A percentile compares a stretch with the other conserved stretches of the same genome.
Conservation (phyloP, 2,113 vertebrate species). For the Trichechus manatus region DNA sequence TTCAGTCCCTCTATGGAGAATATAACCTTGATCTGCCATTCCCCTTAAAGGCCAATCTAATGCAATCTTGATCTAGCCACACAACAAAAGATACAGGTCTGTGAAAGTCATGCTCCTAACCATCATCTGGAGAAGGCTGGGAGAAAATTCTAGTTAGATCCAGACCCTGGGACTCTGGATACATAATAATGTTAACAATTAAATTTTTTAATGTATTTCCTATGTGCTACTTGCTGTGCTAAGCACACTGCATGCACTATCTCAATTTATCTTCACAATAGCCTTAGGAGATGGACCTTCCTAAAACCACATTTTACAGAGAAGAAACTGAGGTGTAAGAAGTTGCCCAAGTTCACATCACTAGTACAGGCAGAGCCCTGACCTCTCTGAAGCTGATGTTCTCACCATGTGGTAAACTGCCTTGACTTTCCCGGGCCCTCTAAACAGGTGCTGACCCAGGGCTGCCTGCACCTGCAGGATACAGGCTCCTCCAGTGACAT, state of each 20-base stretch:
- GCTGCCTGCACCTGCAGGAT: neutral
- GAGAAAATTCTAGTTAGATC: neutral
- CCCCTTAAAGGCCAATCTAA: neutral
- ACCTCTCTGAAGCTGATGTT: neutral
- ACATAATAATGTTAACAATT: neutral
- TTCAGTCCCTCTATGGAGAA: neutral
- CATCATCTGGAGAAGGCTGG: neutral
- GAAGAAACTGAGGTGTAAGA: neutral
- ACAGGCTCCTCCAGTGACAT: neutral
- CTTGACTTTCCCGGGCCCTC: neutral
- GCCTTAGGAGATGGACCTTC: neutral
- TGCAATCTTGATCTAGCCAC: neutral
- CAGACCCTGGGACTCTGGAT: neutral
- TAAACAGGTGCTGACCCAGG: neutral
- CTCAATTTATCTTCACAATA: neutral
- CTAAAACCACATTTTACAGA: neutral
- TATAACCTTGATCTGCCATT: neutral
- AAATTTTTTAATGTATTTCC: neutral
- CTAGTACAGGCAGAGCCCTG: neutral
- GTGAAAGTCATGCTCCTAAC: neutral
- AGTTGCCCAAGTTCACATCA: neutral
- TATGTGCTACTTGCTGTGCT: neutral
- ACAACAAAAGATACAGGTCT: neutral
- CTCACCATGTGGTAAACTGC: neutral
- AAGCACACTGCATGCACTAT: neutral